Evolutionary conservation across 2,113 vertebrate genomes (phyloP), one percentile per base, ranked within the genome.

Genomic region (Caretta caretta): DNA sequence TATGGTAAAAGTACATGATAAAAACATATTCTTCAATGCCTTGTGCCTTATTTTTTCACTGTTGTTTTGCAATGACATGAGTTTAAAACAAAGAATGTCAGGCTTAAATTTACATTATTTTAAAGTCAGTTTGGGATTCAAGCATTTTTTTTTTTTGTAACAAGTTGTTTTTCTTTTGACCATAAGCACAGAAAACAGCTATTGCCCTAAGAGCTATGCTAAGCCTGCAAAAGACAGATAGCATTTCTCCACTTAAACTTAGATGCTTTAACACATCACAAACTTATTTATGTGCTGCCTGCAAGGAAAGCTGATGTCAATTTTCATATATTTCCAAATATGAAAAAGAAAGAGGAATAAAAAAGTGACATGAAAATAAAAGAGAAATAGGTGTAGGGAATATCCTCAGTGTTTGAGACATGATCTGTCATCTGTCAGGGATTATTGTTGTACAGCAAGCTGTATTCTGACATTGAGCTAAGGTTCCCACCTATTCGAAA

Each of bases 391-490:
- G 8, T 27, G n/a, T 3, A 42, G 2, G 12, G 49, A 84, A 50
- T 12, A 89, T 59, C 83, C 87, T 90, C 72, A 1, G 14, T 89
- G 9, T 62, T 25, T 89, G 59, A 49, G 57, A 59, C 31, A 56
- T 59, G 69, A 80, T 84, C 48, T 93, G 35, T 80, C 62, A 82
- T 53, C 25, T 90, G 78, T 38, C 84, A 62, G 14, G 50, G 65
- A 78, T 76, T 89, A 50, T 69, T 57, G 79, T 3, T 83, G 48
- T 86, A 81, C 0, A 6, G 10, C 51, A 83, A 92, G 8, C 3
- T 87, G 79, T 82, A 53, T 78, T 89, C 35, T 25, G n/a, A 90
- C 86, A 83, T 0, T 78, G 46, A 87, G n/a, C 89, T 87, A 90
- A 91, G 9, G 8, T 13, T 85, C 49, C 79, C 82, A 89, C 54